Evolutionary conservation across 2,113 vertebrate species (phyloP).

Genomic region (Xerus inauris): DNA sequence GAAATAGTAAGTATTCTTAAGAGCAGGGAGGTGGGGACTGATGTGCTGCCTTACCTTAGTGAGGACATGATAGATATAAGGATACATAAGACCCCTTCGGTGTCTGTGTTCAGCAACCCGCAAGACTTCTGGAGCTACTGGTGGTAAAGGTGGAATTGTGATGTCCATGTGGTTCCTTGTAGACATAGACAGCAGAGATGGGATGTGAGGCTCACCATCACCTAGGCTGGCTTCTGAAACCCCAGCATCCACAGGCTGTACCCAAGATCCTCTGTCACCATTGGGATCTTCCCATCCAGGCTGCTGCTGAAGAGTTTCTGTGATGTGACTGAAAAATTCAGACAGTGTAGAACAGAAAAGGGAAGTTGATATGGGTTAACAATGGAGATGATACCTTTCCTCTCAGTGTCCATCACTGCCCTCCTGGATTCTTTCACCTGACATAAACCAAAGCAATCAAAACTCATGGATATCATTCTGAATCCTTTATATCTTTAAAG

Average conservation of each 20-base stretch:
- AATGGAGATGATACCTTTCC: neutral
- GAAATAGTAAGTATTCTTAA: slow-evolving; percentile 7
- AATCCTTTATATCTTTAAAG: slow-evolving; percentile 34
- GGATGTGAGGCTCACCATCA: slow-evolving; percentile 91
- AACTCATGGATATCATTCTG: slow-evolving; percentile 35
- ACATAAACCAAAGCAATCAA: slow-evolving; percentile 39
- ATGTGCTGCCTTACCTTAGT: slow-evolving; percentile 89
- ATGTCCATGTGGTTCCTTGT: slow-evolving; percentile 96
- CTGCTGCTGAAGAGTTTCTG: slow-evolving; percentile 88
- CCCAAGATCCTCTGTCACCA: slow-evolving; percentile 78
- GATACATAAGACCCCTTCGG: slow-evolving; percentile 95
- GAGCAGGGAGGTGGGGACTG: neutral
- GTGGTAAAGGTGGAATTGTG: slow-evolving; percentile 94
- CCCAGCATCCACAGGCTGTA: slow-evolving; percentile 76
- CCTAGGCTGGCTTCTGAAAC: slow-evolving; percentile 86
- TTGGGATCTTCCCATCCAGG: slow-evolving; percentile 88
- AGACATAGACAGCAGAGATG: slow-evolving; percentile 95
- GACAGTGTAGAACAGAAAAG: slow-evolving; percentile 26
- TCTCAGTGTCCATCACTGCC: slow-evolving; percentile 7
- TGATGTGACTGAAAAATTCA: slow-evolving; percentile 87
- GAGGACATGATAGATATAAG: slow-evolving; percentile 95
- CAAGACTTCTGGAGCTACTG: slow-evolving; percentile 94
- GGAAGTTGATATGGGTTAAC: slow-evolving; percentile 26
- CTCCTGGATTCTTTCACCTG: slow-evolving; percentile 12
- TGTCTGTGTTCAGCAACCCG: slow-evolving; percentile 95